Conservation (phyloP, 2,797 vertebrate species). For the Sebastes glaucus region DNA sequence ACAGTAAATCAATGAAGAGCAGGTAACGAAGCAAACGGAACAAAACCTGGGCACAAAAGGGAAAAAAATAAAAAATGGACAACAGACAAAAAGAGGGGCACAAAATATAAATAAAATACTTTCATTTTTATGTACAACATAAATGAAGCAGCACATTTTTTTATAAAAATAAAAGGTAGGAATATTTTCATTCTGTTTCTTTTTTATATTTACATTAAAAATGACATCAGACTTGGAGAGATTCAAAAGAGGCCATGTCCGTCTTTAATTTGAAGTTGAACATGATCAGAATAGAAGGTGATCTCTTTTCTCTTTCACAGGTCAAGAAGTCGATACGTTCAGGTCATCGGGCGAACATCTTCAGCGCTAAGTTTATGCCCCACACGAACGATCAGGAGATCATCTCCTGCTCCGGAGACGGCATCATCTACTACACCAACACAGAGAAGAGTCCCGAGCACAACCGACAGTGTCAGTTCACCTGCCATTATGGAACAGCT, state of each 20-base stretch:
- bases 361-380: conserved; percentile 98
- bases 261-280: background rate
- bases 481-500: conserved; percentile 98
- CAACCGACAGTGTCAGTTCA: conserved; percentile 97
- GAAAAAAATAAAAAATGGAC: background rate
- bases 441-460: conserved; percentile 93
- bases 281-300: background rate
- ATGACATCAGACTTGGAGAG: background rate
- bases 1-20: background rate
- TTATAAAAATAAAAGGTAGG: background rate
- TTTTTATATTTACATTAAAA: background rate
- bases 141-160: background rate
- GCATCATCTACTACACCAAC: conserved; percentile 97
- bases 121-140: background rate
- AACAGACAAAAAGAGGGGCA: background rate
- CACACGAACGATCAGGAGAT: conserved; percentile 97
- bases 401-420: conserved; percentile 97
- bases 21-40: background rate
- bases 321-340: conserved; percentile 96
- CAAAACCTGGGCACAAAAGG: background rate
- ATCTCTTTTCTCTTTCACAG: conserved; percentile 68
- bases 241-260: background rate
- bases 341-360: conserved; percentile 97
- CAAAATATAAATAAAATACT: background rate
- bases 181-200: background rate